Base-by-base conservation (phyloP, 2,888 invertebrate genomes). In the Cerceris rybyensis region DNA sequence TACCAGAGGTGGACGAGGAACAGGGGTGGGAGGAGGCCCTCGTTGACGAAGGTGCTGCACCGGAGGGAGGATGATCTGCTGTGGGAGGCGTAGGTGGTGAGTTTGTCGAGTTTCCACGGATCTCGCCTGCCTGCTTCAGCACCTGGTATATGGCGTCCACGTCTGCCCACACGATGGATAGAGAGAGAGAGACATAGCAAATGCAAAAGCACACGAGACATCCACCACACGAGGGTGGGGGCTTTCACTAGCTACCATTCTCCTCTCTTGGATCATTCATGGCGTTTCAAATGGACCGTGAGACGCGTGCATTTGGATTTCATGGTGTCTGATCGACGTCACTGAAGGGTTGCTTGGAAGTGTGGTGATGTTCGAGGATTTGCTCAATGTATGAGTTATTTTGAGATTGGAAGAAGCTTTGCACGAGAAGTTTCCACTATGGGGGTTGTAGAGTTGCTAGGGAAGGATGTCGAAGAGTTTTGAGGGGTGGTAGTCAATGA, bases 101-200 rank as follows among this genome's bases (percentile, higher is more conserved):
- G 83, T 91, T 92, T 87, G 91, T 90, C 89, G 92, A 91, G 81
- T 91, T 92, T 86, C 92, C 92, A 87, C 92, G 91, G 84, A 97
- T 96, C 95, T 98, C 97, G 92, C 97, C 97, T 92, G 98, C 98
- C 93, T 98, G 97, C 95, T 98, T 98, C 94, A 98, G 95, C 93
- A 98, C 97, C 94, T 97, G 97, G 94, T 98, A 98, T 93, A 97
- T 97, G 94, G 96, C 96, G 95, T 98, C 98, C 94, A 97, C 95
- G 94, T 97, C 96, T 92, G 90, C 84, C 88, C 88, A 85, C 72
- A 82, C 68, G 80, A 81, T 73, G 80, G 67, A 84, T 11, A 46
- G 46, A 46, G 46, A 46, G 43, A 43, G 43, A 43, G 46, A 46
- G 70, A 83, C 73, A 70, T 74, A 84, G 71, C 73, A 78, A 28